Percentiles rank a stretch among this genome's conserved stretches.
Conservation (phyloP, 2,888 invertebrate genomes). For the Arctia plantaginis region DNA sequence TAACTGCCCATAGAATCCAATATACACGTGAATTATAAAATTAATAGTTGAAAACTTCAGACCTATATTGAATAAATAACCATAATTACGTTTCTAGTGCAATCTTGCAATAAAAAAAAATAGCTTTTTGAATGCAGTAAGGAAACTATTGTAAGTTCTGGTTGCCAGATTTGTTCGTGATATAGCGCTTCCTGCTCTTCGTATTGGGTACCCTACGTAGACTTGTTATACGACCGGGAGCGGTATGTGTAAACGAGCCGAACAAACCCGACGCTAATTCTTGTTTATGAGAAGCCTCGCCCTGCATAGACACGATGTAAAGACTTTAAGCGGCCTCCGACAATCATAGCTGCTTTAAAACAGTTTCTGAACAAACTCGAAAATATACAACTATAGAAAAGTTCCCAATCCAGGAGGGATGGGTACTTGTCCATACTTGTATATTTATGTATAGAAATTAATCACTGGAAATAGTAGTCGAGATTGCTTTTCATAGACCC, state of each 20-base stretch:
- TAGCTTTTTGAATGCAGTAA: slow-evolving; percentile 58
- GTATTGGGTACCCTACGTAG: slow-evolving; percentile 69
- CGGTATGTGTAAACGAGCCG: slow-evolving; percentile 84
- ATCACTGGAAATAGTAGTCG: slow-evolving; percentile 57
- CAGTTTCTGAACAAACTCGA: slow-evolving; percentile 55
- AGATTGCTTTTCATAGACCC: slow-evolving; percentile 60
- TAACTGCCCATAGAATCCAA: slow-evolving; percentile 51
- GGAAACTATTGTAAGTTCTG: slow-evolving; percentile 71
- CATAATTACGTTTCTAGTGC: slow-evolving; percentile 21
- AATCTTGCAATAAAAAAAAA: slow-evolving; percentile 49
- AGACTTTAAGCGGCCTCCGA: slow-evolving; percentile 72
- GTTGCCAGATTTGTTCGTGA: slow-evolving; percentile 72
- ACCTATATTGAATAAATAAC: slow-evolving; percentile 26
- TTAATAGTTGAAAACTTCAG: slow-evolving; percentile 51
- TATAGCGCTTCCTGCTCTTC: slow-evolving; percentile 77
- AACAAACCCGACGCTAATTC: slow-evolving; percentile 82
- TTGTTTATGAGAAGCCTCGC: slow-evolving; percentile 81
- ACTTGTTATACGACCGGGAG: slow-evolving; percentile 79
- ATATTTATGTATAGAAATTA: slow-evolving; percentile 64
- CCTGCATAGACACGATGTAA: slow-evolving; percentile 70
- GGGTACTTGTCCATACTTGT: no score
- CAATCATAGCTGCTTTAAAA: slow-evolving; percentile 68
- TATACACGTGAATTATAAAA: slow-evolving; percentile 51
- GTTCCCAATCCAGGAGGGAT: slow-evolving; percentile 67
- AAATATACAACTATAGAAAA: slow-evolving; percentile 60